phyloP scores from a whole-genome alignment of 2,888 invertebrate species.

The Hedya salicella region DNA sequence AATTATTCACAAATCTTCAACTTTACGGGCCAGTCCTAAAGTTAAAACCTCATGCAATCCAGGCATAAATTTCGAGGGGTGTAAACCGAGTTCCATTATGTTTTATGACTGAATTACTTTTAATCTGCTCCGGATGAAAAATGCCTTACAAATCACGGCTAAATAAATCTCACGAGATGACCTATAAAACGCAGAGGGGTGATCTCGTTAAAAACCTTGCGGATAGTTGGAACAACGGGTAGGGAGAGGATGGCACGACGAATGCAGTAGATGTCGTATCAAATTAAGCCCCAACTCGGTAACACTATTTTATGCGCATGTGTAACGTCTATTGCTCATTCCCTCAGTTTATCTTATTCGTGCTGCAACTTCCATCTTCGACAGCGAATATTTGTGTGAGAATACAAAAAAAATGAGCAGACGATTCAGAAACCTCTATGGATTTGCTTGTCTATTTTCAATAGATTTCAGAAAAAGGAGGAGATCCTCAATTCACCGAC shows the following conservation, averaged over 20 bases:
- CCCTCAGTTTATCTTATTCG: slow-evolving; percentile 14
- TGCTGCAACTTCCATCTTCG: background rate
- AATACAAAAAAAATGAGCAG: background rate
- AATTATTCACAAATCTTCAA: slow-evolving; percentile 40
- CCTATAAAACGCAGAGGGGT: slow-evolving; percentile 76
- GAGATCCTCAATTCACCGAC: too few relatives aligned
- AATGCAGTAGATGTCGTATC: slow-evolving; percentile 62
- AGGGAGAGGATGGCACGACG: slow-evolving; percentile 46
- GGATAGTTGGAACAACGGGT: slow-evolving; percentile 72
- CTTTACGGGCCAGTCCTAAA: slow-evolving; percentile 49
- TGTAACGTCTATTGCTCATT: slow-evolving; percentile 59
- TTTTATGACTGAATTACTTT: slow-evolving; percentile 75
- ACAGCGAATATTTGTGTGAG: background rate
- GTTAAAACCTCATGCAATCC: slow-evolving; percentile 55
- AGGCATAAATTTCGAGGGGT: slow-evolving; percentile 64
- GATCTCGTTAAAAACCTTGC: slow-evolving; percentile 80
- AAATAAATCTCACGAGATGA: slow-evolving; percentile 77
- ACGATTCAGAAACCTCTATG: too few relatives aligned
- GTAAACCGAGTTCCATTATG: slow-evolving; percentile 68
- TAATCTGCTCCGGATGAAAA: slow-evolving; percentile 69
- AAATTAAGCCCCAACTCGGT: slow-evolving; percentile 78
- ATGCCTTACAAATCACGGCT: slow-evolving; percentile 73
- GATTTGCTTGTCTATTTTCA: too few relatives aligned
- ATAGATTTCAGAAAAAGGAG: too few relatives aligned
- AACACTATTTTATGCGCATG: slow-evolving; percentile 74